Conservation (phyloP, 1,140 invertebrate genomes). For the Brachionus asplanchnoidis region DNA sequence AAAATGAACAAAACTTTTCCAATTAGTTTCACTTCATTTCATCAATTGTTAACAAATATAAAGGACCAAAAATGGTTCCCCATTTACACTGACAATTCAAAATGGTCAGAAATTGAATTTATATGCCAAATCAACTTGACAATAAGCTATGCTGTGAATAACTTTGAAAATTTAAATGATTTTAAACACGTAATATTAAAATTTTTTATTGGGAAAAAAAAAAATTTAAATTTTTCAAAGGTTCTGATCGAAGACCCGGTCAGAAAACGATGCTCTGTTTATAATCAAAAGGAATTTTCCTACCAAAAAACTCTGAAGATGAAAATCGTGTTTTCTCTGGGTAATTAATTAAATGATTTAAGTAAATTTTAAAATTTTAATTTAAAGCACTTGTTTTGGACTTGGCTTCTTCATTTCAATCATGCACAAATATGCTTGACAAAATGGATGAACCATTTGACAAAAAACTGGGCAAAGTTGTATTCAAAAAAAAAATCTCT, state of each 20-base stretch:
- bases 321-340: background rate
- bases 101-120: slow-evolving; percentile 17
- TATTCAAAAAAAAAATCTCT: background rate
- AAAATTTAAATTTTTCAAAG: background rate
- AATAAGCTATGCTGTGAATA: background rate
- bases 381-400: background rate
- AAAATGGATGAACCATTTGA: background rate
- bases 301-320: background rate
- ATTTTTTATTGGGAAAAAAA: background rate
- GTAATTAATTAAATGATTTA: background rate
- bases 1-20: background rate
- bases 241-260: background rate
- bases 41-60: background rate
- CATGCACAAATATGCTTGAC: background rate
- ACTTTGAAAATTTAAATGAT: background rate
- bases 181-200: background rate
- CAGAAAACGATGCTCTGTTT: background rate
- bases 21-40: background rate
- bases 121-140: slow-evolving; percentile 5
- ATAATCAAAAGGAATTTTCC: background rate
- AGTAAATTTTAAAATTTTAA: background rate
- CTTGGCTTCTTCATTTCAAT: background rate
- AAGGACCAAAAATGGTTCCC: slow-evolving; percentile 10
- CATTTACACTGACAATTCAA: background rate
- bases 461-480: background rate